phyloP scores from a whole-genome alignment of 1,140 invertebrate genomes.

The Drosophila guanche region DNA sequence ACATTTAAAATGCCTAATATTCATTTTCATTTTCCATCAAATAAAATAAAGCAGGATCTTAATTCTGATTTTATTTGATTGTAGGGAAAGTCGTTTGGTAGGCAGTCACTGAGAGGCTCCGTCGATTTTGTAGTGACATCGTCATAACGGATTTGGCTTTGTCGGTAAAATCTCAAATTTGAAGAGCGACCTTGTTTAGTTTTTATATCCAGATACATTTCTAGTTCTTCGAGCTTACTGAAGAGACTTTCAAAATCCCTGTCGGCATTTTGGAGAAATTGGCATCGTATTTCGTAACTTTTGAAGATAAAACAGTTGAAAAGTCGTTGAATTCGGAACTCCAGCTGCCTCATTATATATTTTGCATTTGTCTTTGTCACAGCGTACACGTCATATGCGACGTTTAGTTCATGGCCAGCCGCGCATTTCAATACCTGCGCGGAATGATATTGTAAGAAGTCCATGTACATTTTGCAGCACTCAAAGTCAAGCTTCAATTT shows the following conservation, averaged over 20 bases:
- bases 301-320: constrained; percentile 72
- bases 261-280: constrained; percentile 63
- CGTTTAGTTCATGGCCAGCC: constrained; percentile 32
- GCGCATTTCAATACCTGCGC: constrained; percentile 67
- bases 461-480: constrained; percentile 62
- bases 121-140: not conserved
- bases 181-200: constrained; percentile 48
- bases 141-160: not conserved
- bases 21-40: constrained; percentile 4
- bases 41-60: constrained; percentile 57
- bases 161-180: constrained; percentile 16
- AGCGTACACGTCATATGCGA: constrained; percentile 64
- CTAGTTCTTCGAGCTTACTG: constrained; percentile 58
- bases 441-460: constrained; percentile 66
- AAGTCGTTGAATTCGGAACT: constrained; percentile 69
- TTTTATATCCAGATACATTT: constrained; percentile 65
- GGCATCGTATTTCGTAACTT: constrained; percentile 54
- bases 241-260: constrained; percentile 59
- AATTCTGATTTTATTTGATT: constrained; percentile 53
- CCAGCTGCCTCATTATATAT: constrained; percentile 67
- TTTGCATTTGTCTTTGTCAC: constrained; percentile 65
- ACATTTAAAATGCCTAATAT: too few relatives aligned
- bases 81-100: constrained; percentile 54
- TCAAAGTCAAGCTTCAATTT: constrained; percentile 48
- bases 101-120: constrained; percentile 22